phyloP scores from a whole-genome alignment of 2,888 invertebrate genomes.

The Heliothis peltigera region DNA sequence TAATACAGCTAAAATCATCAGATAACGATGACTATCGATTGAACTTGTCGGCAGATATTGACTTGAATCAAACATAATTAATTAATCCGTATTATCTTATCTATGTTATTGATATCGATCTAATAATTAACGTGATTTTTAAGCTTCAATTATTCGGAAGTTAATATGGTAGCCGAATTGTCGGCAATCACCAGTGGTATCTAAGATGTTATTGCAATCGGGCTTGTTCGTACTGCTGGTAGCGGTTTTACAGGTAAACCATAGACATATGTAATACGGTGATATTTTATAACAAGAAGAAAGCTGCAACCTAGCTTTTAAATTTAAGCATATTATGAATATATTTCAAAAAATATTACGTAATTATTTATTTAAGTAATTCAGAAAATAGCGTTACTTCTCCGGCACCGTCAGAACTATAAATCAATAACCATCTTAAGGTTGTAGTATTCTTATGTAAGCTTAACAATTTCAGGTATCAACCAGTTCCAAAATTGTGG shows the following conservation, averaged over 20 bases:
- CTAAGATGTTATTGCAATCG: slow-evolving; percentile 71
- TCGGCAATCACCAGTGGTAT: slow-evolving; percentile 59
- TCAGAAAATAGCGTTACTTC: neutral
- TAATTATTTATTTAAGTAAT: neutral
- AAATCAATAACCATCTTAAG: neutral
- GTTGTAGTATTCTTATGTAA: neutral
- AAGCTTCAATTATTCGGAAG: slow-evolving; percentile 25
- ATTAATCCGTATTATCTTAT: slow-evolving; percentile 29
- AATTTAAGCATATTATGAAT: neutral
- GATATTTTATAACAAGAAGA: neutral
- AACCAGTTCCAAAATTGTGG: slow-evolving; percentile 46
- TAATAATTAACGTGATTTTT: slow-evolving; percentile 44
- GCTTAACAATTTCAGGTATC: slow-evolving; percentile 64
- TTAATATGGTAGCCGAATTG: slow-evolving; percentile 30
- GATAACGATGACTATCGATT: slow-evolving; percentile 11
- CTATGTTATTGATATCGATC: slow-evolving; percentile 38
- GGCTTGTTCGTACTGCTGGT: slow-evolving; percentile 67
- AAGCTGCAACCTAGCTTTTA: neutral
- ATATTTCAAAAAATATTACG: neutral
- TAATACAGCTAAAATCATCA: slow-evolving; percentile 20
- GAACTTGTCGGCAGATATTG: slow-evolving; percentile 35
- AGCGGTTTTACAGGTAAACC: slow-evolving; percentile 72
- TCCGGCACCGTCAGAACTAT: neutral
- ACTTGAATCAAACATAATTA: slow-evolving; percentile 20
- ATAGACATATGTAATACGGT: neutral